Conservation (phyloP, 2,888 invertebrate species). For the Drosophila bunnanda region DNA sequence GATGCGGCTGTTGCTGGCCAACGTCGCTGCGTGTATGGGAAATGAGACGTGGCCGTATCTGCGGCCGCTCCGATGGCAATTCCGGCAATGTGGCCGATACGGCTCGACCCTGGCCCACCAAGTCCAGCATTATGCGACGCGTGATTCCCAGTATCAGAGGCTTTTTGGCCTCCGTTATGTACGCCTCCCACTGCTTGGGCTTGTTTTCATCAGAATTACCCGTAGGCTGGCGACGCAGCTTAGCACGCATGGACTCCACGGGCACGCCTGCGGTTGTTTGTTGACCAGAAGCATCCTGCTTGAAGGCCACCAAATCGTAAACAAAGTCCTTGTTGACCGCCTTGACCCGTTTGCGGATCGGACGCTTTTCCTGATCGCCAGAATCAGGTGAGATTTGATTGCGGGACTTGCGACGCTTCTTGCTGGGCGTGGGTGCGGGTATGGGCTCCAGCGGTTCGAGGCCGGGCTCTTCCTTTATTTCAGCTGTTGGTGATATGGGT, state of each 20-base stretch:
- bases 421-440: slow-evolving; percentile 21
- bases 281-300: slow-evolving; percentile 72
- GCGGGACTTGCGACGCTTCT: slow-evolving; percentile 66
- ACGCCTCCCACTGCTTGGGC: slow-evolving; percentile 54
- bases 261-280: slow-evolving; percentile 25
- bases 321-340: slow-evolving; percentile 89
- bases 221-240: slow-evolving; percentile 66
- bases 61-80: slow-evolving; percentile 82
- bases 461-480: slow-evolving; percentile 55
- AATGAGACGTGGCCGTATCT: slow-evolving; percentile 79
- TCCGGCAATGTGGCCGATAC: slow-evolving; percentile 82
- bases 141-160: slow-evolving; percentile 72
- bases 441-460: slow-evolving; percentile 37
- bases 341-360: slow-evolving; percentile 88
- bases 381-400: slow-evolving; percentile 63
- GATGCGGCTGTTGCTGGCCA: slow-evolving; percentile 30
- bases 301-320: slow-evolving; percentile 86
- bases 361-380: slow-evolving; percentile 84
- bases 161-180: slow-evolving; percentile 64
- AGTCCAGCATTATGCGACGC: slow-evolving; percentile 67
- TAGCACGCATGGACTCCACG: slow-evolving; percentile 57
- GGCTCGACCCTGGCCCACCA: slow-evolving; percentile 79
- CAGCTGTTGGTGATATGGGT: slow-evolving; percentile 32
- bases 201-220: slow-evolving; percentile 47
- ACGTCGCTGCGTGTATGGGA: slow-evolving; percentile 67